phyloP scores from a whole-genome alignment of 1,140 invertebrate species.

The Temnothorax curvispinosus region DNA sequence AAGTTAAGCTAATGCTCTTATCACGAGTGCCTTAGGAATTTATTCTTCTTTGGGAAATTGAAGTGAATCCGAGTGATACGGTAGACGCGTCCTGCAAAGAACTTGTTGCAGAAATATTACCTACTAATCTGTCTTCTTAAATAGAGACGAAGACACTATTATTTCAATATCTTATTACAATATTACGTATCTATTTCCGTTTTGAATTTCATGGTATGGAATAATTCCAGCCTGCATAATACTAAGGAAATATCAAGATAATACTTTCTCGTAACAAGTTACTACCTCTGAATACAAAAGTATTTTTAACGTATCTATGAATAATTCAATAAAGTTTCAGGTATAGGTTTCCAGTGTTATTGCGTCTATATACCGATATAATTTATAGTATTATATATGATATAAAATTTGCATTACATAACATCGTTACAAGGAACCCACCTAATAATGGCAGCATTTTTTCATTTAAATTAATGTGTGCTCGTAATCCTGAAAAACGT shows the following conservation, averaged over 20 bases:
- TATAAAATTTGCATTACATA: slow-evolving; percentile 9
- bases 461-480: neutral
- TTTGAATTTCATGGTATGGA: neutral
- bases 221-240: slow-evolving; percentile 5
- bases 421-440: neutral
- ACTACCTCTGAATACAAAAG: slow-evolving; percentile 16
- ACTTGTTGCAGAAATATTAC: neutral
- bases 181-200: slow-evolving; percentile 3
- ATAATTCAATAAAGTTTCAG: slow-evolving; percentile 41
- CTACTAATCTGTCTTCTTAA: neutral
- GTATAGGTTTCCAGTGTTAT: slow-evolving; percentile 5
- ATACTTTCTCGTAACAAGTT: slow-evolving; percentile 9
- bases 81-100: neutral
- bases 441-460: slow-evolving; percentile 8
- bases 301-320: slow-evolving; percentile 43
- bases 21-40: neutral
- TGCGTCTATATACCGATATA: neutral
- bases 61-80: slow-evolving; percentile 1
- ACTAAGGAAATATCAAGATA: neutral
- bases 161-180: neutral
- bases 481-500: neutral
- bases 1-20: slow-evolving; percentile 6
- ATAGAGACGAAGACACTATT: neutral
- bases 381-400: slow-evolving; percentile 16
- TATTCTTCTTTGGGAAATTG: slow-evolving; percentile 23